phyloP scores from a whole-genome alignment of 2,113 vertebrate species.

The Aramus guarauna region DNA sequence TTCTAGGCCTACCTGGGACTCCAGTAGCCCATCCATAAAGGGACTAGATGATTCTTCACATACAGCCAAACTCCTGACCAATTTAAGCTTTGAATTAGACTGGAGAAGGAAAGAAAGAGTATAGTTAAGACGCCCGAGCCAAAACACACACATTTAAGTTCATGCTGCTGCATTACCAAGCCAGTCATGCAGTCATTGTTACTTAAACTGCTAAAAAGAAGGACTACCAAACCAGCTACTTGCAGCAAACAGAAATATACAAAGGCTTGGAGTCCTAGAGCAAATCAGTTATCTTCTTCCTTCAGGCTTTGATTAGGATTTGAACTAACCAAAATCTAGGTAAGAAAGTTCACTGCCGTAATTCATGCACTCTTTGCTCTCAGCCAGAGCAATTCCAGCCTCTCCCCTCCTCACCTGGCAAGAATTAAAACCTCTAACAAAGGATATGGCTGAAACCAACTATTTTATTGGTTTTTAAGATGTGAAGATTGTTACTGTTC shows the following conservation, averaged over 20 bases:
- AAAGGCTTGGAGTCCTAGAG: neutral
- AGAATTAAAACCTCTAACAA: neutral
- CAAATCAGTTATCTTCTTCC: neutral
- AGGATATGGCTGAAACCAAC: neutral
- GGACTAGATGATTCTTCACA: constrained; percentile 93
- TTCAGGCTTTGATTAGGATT: neutral
- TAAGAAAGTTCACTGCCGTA: neutral
- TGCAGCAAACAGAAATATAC: neutral
- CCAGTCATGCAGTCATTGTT: neutral
- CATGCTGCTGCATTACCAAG: neutral
- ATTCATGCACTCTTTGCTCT: neutral
- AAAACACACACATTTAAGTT: neutral
- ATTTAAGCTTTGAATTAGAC: constrained; percentile 97
- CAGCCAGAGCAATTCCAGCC: neutral
- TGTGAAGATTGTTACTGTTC: neutral
- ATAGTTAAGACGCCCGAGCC: neutral
- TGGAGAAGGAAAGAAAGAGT: constrained; percentile 52
- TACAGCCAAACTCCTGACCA: constrained; percentile 95
- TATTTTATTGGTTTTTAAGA: neutral
- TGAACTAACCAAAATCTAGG: neutral
- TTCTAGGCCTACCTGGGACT: constrained; percentile 80
- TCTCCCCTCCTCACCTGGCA: neutral
- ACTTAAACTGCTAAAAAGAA: neutral
- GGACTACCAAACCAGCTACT: neutral
- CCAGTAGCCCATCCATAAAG: constrained; percentile 86